phyloP scores from a whole-genome alignment of 2,797 vertebrate species.

The Zalophus californianus region DNA sequence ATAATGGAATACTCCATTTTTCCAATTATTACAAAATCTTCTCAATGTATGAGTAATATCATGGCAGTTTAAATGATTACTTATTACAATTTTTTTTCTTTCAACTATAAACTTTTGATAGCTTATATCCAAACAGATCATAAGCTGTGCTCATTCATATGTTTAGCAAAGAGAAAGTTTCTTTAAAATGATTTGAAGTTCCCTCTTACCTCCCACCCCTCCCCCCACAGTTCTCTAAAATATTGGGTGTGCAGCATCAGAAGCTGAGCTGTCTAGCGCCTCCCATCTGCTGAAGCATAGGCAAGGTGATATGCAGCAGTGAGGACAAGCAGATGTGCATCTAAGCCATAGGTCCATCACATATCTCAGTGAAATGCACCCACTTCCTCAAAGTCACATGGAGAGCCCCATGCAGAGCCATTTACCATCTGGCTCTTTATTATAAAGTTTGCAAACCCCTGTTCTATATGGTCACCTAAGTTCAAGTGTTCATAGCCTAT shows the following conservation, averaged over 20 bases:
- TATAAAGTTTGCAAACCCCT: not conserved
- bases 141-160: not conserved
- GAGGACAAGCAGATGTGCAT: not conserved
- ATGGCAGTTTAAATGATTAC: not conserved
- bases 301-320: rapidly evolving
- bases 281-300: not conserved
- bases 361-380: not conserved
- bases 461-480: not conserved
- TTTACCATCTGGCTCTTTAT: not conserved
- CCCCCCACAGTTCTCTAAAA: not conserved
- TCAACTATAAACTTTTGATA: not conserved
- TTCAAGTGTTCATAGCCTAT: not conserved
- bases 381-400: not conserved
- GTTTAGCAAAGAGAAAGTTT: not conserved
- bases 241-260: not conserved
- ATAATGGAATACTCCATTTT: not conserved
- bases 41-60: not conserved
- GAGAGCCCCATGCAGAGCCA: not conserved
- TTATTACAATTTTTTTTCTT: not conserved
- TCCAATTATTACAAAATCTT: not conserved
- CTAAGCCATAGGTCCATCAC: not conserved
- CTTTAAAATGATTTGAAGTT: not conserved
- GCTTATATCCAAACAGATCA: not conserved
- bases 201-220: not conserved
- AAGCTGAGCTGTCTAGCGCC: not conserved